Conservation (phyloP, 2,888 invertebrate species). For the Tanypteryx hageni region DNA sequence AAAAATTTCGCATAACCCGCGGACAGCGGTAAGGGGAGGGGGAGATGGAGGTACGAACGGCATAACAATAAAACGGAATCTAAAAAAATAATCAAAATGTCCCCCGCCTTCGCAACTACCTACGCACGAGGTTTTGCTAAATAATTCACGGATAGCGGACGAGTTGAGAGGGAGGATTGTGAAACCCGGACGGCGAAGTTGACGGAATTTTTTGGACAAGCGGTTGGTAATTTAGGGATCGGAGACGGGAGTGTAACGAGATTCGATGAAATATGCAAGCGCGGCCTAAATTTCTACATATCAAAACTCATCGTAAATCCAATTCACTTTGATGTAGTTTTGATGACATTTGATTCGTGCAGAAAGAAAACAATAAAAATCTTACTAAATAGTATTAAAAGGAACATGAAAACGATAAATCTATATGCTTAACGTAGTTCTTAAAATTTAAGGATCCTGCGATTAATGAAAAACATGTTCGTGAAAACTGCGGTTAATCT, state of each 20-base stretch:
- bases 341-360: no score
- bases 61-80: background rate
- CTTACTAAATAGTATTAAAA: no score
- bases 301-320: no score
- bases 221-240: background rate
- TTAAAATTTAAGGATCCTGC: no score
- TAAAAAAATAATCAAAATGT: background rate
- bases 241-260: background rate
- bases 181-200: background rate
- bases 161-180: background rate
- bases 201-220: background rate
- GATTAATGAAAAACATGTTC: no score
- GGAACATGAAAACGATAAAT: no score
- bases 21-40: background rate
- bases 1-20: background rate
- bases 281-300: background rate
- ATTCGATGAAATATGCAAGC: background rate
- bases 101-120: background rate
- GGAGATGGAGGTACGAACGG: background rate
- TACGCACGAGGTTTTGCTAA: background rate
- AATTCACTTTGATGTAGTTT: no score
- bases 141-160: background rate
- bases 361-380: no score
- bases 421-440: no score
- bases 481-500: no score